Evolutionary conservation across 2,113 vertebrate species (phyloP), one percentile per base, ranked within the genome.

Genomic region (Alligator sinensis): DNA sequence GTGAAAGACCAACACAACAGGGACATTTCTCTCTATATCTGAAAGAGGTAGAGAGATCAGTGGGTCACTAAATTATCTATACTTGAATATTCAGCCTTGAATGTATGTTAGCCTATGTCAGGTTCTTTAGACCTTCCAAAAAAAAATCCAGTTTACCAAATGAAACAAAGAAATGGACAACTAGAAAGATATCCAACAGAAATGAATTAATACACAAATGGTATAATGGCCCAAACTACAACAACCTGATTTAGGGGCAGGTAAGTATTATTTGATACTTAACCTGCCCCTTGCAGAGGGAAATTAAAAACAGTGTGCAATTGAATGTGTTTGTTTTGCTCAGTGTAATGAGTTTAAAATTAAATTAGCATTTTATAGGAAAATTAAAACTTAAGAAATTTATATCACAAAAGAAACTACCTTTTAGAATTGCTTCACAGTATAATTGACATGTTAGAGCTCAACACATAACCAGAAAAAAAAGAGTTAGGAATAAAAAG

Each of bases 1-100:
- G 30, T 74, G 21, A 74, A 74, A 47, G 47, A 74, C 47, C 70
- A 47, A 12, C 70, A 47, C 34, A 74, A 47, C 34, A 47, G 70
- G 21, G 70, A 74, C 38, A 38, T 13, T 22, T 95, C 90, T 96
- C 91, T 92, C 75, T 94, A 85, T 0, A 21, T 91, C 87, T 89
- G 86, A 95, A 86, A 14, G 34, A 47, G 70, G 64, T 70, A 92
- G 85, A 93, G 91, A 91, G 80, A 84, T 96, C 7, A 95, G 75
- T 94, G 84, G 88, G 93, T 94, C 82, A 86, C 63, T 89, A 93
- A 90, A 92, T 91, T 94, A 94, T 85, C 86, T 91, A 2, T 68
- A 55, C 82, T 84, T 93, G 94, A 95, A 94, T 47, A 95, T 92
- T 93, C 91, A 62, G 58, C 75, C 92, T 95, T 94, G 96, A 95